Evolutionary conservation across 2,113 vertebrate genomes (phyloP), one percentile per base, ranked within the genome.

Genomic region (Eublepharis macularius): DNA sequence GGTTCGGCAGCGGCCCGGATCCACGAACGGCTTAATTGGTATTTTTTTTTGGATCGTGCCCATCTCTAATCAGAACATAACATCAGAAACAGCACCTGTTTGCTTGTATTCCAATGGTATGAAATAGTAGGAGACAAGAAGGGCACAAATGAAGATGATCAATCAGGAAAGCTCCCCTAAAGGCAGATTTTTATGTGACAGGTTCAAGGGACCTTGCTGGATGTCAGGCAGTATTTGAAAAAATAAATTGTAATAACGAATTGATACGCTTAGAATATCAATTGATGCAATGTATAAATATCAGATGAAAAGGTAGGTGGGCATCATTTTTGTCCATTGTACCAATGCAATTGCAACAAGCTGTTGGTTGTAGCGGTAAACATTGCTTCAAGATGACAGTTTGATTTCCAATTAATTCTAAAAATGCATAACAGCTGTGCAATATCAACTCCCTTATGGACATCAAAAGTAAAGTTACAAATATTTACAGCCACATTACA

Each of bases 401-500:
- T 34, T 91, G 11, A 76, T 60, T 29, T 70, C 89, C 87, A 82
- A 39, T 80, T 93, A 41, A 6, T 16, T 66, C 69, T 88, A 78
- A n/a, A 51, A 81, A 70, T 43, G 26, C 45, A 0, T 1, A 65
- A 2, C 12, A 77, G 57, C 39, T 90, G 77, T 89, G 45, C 72
- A 88, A 73, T 26, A 24, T 49, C 88, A 91, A 87, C 90, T 85
- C 69, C 70, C 76, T 85, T 66, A 85, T 90, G 82, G 45, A 88
- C 83, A 90, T 90, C 84, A 91, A 90, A 76, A 84, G 92, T 54
- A 80, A 91, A 83, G 81, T 89, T 92, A 13, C 21, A 77, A 32
- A 72, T 65, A 78, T 89, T 86, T 83, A 85, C 74, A 92, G 87
- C 63, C 88, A 76, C 68, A 86, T 80, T 82, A 81, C 39, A 93